Evolutionary conservation across 2,797 vertebrate species (phyloP).

Genomic region (Anisognathus igniventris): DNA sequence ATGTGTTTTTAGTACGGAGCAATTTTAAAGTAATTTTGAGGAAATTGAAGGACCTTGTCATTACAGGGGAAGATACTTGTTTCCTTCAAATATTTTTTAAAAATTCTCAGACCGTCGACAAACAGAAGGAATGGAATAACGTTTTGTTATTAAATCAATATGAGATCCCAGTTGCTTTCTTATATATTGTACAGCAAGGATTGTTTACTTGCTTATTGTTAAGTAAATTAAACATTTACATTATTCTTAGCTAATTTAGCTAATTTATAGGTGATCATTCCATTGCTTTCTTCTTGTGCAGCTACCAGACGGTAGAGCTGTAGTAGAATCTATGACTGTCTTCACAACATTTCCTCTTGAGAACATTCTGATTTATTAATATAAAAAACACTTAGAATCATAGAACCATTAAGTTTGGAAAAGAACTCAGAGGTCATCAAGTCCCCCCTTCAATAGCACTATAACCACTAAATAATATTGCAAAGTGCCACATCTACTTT

Average conservation of each 20-base stretch:
- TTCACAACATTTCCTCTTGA: background rate
- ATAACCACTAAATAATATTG: accelerated
- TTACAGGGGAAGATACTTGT: background rate
- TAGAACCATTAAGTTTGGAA: background rate
- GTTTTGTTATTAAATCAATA: background rate
- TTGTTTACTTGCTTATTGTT: background rate
- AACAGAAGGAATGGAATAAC: background rate
- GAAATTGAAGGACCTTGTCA: background rate
- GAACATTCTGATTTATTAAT: background rate
- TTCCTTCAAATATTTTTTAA: background rate
- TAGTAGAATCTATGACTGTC: background rate
- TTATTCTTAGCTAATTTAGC: background rate
- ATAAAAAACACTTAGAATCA: background rate
- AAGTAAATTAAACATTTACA: background rate
- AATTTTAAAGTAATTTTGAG: background rate
- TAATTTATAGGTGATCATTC: background rate
- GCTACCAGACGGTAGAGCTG: background rate
- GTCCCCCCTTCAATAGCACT: background rate
- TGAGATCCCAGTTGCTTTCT: background rate
- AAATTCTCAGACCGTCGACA: background rate
- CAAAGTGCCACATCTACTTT: background rate
- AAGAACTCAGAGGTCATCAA: background rate
- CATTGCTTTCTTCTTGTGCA: background rate
- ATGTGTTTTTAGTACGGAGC: background rate
- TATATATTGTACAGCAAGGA: background rate